Evolutionary conservation across 2,888 invertebrate species (phyloP).

Genomic region (Keiferia lycopersicella): DNA sequence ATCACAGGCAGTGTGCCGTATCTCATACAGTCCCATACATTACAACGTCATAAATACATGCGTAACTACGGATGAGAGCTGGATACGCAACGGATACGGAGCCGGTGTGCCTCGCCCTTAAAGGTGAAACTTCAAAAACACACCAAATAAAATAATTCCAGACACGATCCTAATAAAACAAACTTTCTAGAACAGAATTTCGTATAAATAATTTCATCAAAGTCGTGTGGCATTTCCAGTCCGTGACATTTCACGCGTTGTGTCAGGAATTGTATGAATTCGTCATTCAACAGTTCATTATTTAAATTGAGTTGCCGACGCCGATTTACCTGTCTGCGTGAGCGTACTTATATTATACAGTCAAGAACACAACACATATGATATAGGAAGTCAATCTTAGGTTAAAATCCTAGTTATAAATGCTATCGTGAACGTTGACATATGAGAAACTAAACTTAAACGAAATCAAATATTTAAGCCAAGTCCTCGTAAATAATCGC

Average conservation of each 20-base stretch:
- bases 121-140: background rate
- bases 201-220: background rate
- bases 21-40: no score
- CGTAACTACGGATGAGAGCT: no score
- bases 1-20: no score
- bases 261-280: slow-evolving; percentile 16
- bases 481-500: no score
- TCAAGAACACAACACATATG: background rate
- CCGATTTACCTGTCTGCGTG: slow-evolving; percentile 20
- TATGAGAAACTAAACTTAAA: no score
- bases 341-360: slow-evolving; percentile 1
- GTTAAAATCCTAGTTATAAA: no score
- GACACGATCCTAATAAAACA: background rate
- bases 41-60: no score
- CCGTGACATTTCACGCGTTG: slow-evolving; percentile 9
- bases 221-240: slow-evolving; percentile 16
- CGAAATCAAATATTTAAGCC: no score
- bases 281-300: slow-evolving; percentile 27
- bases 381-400: no score
- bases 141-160: background rate
- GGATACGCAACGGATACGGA: no score
- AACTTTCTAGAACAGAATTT: slow-evolving; percentile 1
- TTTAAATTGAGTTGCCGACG: slow-evolving; percentile 24
- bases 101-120: no score
- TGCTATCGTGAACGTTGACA: no score